Evolutionary conservation across 2,888 invertebrate species (phyloP).

Genomic region (Meandrusa payeni): DNA sequence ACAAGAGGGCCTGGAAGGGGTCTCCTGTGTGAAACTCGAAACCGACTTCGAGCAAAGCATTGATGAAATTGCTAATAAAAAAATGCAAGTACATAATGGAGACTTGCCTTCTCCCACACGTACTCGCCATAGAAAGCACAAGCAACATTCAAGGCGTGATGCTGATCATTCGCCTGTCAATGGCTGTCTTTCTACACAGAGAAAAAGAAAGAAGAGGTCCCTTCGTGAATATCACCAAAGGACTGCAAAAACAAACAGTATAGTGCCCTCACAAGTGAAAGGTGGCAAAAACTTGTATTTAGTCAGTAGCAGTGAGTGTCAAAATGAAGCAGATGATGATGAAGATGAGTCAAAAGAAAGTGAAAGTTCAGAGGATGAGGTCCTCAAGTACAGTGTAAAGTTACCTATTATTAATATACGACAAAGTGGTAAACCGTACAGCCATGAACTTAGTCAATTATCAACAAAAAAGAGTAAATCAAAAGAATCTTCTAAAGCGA

Average conservation of each 20-base stretch:
- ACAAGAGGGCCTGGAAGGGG: slow-evolving; percentile 50
- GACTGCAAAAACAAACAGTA: slow-evolving; percentile 56
- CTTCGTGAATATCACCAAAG: slow-evolving; percentile 48
- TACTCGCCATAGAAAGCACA: slow-evolving; percentile 66
- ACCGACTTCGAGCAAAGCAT: slow-evolving; percentile 78
- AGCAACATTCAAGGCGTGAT: slow-evolving; percentile 62
- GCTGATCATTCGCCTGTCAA: slow-evolving; percentile 53
- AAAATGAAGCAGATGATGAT: slow-evolving; percentile 51
- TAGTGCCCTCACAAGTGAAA: slow-evolving; percentile 62
- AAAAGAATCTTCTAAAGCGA: slow-evolving; percentile 56
- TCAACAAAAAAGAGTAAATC: slow-evolving; percentile 72
- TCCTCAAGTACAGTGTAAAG: slow-evolving; percentile 70
- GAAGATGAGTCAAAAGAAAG: slow-evolving; percentile 45
- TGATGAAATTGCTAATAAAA: slow-evolving; percentile 69
- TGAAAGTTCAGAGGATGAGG: slow-evolving; percentile 73
- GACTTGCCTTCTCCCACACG: slow-evolving; percentile 52
- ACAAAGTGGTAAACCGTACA: slow-evolving; percentile 76
- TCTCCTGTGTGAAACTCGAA: slow-evolving; percentile 70
- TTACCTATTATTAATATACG: slow-evolving; percentile 68
- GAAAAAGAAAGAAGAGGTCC: slow-evolving; percentile 64
- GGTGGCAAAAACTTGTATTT: slow-evolving; percentile 78
- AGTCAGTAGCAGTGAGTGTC: slow-evolving; percentile 76
- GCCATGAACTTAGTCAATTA: slow-evolving; percentile 81
- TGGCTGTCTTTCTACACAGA: slow-evolving; percentile 60
- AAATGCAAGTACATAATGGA: slow-evolving; percentile 61